Evolutionary conservation across 1,140 invertebrate genomes (phyloP), one percentile per base, ranked within the genome.

Genomic region (Aphaenogaster floridana): DNA sequence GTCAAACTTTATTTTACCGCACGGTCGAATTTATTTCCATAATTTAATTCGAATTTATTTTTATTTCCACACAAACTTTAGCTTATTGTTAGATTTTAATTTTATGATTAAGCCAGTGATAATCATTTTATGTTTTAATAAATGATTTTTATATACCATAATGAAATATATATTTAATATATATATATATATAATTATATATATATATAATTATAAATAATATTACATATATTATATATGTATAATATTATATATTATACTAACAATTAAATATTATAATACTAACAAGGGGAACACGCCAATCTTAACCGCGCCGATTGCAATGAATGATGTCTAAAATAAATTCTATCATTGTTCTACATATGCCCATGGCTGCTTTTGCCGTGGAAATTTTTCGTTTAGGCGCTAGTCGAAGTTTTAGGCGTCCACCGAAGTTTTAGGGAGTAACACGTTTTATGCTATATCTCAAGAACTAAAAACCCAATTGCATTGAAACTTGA

Each of bases 1-100:
- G 79, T 21, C 28, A 71, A 81, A 81, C 13, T 68, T 69, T 28
- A 36, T 69, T 80, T 69, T 21, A 36, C 8, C 63, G 9, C 2
- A 11, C 42, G 21, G 28, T 63, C 48, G 5, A 77, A 59, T 52
- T 69, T 7, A 48, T 17, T 54, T 28, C 0, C 28, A 28, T 28
- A 28, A 28, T 28, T 28, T 28, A 28, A 28, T 28, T 28, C 28
- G 0, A 28, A 28, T 28, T 28, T 28, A 28, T 28, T 28, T 28
- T 69, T 39, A 68, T 68, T 68, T 17, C 11, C 21, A 36, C 13
- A n/a, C 13, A n/a, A 78, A 45, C 34, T 78, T 45, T 11, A 45
- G n/a, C 28, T 78, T 76, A 21, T 3, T 28, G 28, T 28, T 28
- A 28, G 28, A 28, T 28, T 34, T 72, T 34, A 13, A 71, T 28